A percentile compares a stretch with the other conserved stretches of the same genome.
These are phyloP conservation scores for Ctenochaetus hawaiiensis DNA, from an alignment of 2,797 vertebrate genomes.

Conservation along the genomic window DNA sequence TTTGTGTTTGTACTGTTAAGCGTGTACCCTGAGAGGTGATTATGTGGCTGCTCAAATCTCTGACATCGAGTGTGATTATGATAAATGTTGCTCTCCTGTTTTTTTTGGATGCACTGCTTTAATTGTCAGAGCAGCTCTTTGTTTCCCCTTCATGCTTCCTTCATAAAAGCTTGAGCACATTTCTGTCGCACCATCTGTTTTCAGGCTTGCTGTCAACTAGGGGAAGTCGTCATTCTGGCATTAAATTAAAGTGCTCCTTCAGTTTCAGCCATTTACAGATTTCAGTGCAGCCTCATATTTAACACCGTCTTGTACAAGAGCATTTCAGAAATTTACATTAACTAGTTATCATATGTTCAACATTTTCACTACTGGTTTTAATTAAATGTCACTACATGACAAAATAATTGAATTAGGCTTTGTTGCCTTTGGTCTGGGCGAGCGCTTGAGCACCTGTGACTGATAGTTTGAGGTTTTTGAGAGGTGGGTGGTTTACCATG, in stretches of 20 bases:
- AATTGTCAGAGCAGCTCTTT: slow-evolving; percentile 72
- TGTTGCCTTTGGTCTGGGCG: slow-evolving; percentile 23
- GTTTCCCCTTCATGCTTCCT: slow-evolving; percentile 64
- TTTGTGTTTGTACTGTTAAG: slow-evolving; percentile 51
- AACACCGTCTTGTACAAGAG: slow-evolving; percentile 12
- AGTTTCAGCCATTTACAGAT: slow-evolving; percentile 39
- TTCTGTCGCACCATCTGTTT: slow-evolving; percentile 82
- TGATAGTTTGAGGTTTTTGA: slow-evolving; percentile 47
- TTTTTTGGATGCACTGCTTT: slow-evolving; percentile 54
- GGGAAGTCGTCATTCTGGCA: slow-evolving; percentile 66
- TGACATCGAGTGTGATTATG: slow-evolving; percentile 53
- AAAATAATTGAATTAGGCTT: slow-evolving; percentile 13
- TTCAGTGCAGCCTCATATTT: slow-evolving; percentile 27
- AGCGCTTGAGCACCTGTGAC: slow-evolving; percentile 38
- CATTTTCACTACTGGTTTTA: neutral
- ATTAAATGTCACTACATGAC: neutral
- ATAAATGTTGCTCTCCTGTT: slow-evolving; percentile 43
- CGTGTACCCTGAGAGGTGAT: slow-evolving; percentile 54
- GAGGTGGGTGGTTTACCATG: slow-evolving; percentile 53
- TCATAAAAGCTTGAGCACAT: slow-evolving; percentile 67
- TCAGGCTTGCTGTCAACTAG: slow-evolving; percentile 72
- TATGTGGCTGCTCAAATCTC: slow-evolving; percentile 60
- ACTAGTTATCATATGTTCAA: neutral
- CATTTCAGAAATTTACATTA: slow-evolving; percentile 16
- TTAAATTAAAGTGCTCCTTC: slow-evolving; percentile 60